These are phyloP conservation scores for Phyllopteryx taeniolatus DNA, from an alignment of 2,113 vertebrate genomes.

Conservation along the genomic window DNA sequence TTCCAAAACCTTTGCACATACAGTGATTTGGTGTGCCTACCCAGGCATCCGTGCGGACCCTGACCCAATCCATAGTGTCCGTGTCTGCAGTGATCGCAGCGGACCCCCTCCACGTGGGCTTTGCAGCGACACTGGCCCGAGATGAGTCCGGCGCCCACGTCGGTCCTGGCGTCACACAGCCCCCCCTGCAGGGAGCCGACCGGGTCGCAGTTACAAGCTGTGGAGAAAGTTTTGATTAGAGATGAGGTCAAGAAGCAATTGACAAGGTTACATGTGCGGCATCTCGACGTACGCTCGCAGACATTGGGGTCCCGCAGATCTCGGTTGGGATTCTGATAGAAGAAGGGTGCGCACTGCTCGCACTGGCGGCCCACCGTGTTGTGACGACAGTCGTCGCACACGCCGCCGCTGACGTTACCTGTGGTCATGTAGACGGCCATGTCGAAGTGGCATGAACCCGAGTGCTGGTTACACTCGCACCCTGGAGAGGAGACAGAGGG, in stretches of 20 bases:
- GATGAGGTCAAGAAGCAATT: not conserved
- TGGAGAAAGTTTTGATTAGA: slow-evolving; percentile 6
- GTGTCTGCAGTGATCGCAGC: slow-evolving; percentile 88
- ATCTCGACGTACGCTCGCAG: slow-evolving; percentile 81
- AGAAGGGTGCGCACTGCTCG: slow-evolving; percentile 88
- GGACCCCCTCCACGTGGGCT: slow-evolving; percentile 86
- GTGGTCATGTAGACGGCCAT: slow-evolving; percentile 83
- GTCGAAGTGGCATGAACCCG: slow-evolving; percentile 87
- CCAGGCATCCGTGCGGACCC: slow-evolving; percentile 82
- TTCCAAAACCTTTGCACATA: not conserved
- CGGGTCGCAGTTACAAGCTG: slow-evolving; percentile 89
- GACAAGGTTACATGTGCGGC: slow-evolving; percentile 12
- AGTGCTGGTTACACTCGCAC: slow-evolving; percentile 91
- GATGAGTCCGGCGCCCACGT: slow-evolving; percentile 82
- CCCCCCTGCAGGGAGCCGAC: slow-evolving; percentile 85
- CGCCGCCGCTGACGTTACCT: slow-evolving; percentile 85
- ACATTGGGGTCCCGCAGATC: slow-evolving; percentile 82
- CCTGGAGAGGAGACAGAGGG: slow-evolving; percentile 60
- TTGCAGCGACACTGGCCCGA: slow-evolving; percentile 95
- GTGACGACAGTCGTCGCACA: slow-evolving; percentile 89
- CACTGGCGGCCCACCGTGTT: slow-evolving; percentile 89
- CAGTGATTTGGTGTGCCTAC: slow-evolving; percentile 66
- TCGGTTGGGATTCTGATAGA: slow-evolving; percentile 87
- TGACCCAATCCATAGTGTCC: slow-evolving; percentile 86
- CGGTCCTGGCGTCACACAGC: slow-evolving; percentile 84